phyloP scores from a whole-genome alignment of 1,140 invertebrate genomes.

The Coptotermes formosanus region DNA sequence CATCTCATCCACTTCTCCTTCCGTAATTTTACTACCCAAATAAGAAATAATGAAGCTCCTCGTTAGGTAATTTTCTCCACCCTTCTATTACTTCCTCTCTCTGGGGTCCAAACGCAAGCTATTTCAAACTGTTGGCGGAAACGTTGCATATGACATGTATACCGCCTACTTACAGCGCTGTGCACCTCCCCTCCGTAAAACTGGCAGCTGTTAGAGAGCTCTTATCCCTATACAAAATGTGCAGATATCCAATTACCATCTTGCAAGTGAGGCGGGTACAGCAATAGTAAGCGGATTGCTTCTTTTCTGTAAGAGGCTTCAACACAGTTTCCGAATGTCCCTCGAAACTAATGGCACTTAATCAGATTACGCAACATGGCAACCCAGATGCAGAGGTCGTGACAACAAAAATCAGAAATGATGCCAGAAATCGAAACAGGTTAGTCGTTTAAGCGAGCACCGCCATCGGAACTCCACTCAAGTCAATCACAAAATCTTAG shows the following conservation, averaged over 20 bases:
- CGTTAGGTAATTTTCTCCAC: no score
- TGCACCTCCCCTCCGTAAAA: no score
- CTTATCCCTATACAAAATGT: not conserved
- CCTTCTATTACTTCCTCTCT: no score
- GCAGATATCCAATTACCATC: constrained; percentile 9
- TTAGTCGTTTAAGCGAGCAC: no score
- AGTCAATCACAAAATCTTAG: not conserved
- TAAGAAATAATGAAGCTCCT: no score
- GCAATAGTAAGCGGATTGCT: not conserved
- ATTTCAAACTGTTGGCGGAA: no score
- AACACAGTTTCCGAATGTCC: not conserved
- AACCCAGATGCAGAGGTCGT: not conserved
- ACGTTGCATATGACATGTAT: no score
- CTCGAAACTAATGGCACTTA: constrained; percentile 2
- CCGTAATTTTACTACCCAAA: no score
- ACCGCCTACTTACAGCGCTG: no score
- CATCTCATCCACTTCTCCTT: no score
- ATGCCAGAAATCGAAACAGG: not conserved
- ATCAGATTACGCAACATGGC: constrained; percentile 11
- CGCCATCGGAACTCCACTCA: not conserved
- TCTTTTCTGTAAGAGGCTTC: constrained; percentile 1
- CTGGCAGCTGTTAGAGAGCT: not conserved
- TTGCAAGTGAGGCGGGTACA: not conserved
- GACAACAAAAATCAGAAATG: not conserved
- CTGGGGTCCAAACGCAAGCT: no score